These are phyloP conservation scores for Theretra japonica DNA, from an alignment of 2,888 invertebrate species.

Conservation along the genomic window DNA sequence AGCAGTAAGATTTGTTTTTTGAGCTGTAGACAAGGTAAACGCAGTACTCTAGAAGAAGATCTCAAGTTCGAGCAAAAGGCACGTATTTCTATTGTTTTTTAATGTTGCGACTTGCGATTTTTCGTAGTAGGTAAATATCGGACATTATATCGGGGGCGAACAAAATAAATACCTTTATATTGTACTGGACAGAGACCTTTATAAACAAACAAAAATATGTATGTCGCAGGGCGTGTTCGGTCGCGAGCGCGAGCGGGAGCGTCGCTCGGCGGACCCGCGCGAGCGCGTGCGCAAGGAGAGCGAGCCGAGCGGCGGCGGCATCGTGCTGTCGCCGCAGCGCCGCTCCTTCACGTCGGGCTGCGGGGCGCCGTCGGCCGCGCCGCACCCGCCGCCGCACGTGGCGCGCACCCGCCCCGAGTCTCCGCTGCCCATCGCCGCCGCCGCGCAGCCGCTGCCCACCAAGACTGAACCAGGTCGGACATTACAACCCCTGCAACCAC, in stretches of 20 bases:
- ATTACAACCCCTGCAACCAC: background rate
- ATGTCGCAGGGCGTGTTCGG: constrained; percentile 64
- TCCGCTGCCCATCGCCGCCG: constrained; percentile 60
- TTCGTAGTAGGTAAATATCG: no score
- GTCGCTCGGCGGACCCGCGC: constrained; percentile 87
- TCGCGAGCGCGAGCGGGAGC: constrained; percentile 61
- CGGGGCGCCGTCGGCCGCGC: constrained; percentile 87
- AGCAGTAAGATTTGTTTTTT: no score
- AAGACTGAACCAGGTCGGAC: constrained; percentile 66
- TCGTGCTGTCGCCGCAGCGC: constrained; percentile 93
- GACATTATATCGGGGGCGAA: no score
- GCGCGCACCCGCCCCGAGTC: constrained; percentile 70
- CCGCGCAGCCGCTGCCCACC: constrained; percentile 49
- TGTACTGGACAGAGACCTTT: no score
- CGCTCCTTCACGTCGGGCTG: constrained; percentile 95
- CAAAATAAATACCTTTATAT: no score
- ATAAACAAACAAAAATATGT: no score
- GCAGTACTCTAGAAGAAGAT: no score
- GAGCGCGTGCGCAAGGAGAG: constrained; percentile 92
- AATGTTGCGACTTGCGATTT: no score
- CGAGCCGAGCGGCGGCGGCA: constrained; percentile 86
- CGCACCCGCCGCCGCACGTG: constrained; percentile 68
- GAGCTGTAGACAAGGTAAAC: no score
- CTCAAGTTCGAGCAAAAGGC: no score
- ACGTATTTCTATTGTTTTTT: no score